Conservation (phyloP, 2,888 invertebrate species). For the Macrophya alboannulata region DNA sequence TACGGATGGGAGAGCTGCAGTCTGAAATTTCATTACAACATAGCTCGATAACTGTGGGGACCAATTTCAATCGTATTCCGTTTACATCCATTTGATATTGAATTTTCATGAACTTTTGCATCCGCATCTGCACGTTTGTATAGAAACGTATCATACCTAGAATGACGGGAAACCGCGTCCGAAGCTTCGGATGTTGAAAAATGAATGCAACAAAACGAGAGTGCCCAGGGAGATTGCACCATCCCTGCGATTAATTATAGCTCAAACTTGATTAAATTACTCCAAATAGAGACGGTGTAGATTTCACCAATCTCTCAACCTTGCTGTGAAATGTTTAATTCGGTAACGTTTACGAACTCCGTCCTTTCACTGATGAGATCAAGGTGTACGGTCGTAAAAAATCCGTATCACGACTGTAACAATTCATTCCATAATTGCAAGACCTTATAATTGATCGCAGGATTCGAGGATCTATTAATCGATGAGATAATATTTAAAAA, state of each 20-base stretch:
- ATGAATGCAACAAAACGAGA: not conserved
- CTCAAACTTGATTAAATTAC: not conserved
- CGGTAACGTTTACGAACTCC: not conserved
- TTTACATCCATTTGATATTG: too few species aligned
- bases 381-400: not conserved
- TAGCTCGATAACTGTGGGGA: not conserved
- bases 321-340: not conserved
- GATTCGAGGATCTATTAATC: not conserved
- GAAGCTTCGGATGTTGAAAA: not conserved
- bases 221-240: not conserved
- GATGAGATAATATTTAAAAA: not conserved
- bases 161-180: too few species aligned
- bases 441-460: slow-evolving; percentile 3
- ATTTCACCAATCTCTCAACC: slow-evolving; percentile 6
- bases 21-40: not conserved
- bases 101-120: too few species aligned
- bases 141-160: too few species aligned
- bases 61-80: too few species aligned
- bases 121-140: too few species aligned
- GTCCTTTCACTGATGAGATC: slow-evolving; percentile 30
- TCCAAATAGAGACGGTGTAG: not conserved
- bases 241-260: not conserved
- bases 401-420: not conserved
- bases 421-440: not conserved
- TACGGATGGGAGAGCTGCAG: not conserved